Base-by-base conservation (phyloP, 2,797 vertebrate genomes). In the Myotis myotis region DNA sequence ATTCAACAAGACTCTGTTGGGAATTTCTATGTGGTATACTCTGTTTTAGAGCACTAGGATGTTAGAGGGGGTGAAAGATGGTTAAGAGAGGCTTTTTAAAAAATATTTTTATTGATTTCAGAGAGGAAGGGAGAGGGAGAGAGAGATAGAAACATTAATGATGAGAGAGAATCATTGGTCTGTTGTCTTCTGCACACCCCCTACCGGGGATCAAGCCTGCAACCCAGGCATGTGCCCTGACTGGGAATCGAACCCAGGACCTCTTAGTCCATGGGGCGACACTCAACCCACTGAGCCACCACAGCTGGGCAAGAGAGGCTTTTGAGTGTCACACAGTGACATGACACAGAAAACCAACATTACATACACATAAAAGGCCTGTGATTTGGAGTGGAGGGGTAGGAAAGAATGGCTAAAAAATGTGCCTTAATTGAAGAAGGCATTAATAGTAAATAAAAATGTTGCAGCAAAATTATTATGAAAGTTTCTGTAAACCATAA, bases 271-370 rank as follows among this genome's bases (percentile, higher is more conserved):
- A 36, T 36, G 36, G 36, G 36, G 36, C 36, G 36, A 36, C 36
- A 36, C 36, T 36, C 36, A 36, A 36, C 36, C 36, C 36, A 36
- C 36, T 36, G 36, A 36, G 3, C 3, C 36, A 36, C 36, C 36
- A 36, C 36, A 36, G 36, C 36, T 36, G 36, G 36, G 36, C 36
- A 88, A 19, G 8, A 53, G 75, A 76, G 17, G 20, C 12, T 75
- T 86, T 89, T 47, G 25, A 93, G 20, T 70, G 44, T 22, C 60
- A 86, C 55, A 60, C 23, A 75, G 6, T 89, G 15, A 38, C 5
- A 62, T 96, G 71, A 94, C 51, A 82, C 47, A 66, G 49, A 78
- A 92, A 92, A 74, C 2, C 47, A 88, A 78, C 84, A 8, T 62
- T 82, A 44, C 2, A 76, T 22, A 47, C 11, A 75, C 3, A 38